Evolutionary conservation across 2,888 invertebrate species (phyloP), one percentile per base, ranked within the genome.

Genomic region (Cataglyphis albicans): DNA sequence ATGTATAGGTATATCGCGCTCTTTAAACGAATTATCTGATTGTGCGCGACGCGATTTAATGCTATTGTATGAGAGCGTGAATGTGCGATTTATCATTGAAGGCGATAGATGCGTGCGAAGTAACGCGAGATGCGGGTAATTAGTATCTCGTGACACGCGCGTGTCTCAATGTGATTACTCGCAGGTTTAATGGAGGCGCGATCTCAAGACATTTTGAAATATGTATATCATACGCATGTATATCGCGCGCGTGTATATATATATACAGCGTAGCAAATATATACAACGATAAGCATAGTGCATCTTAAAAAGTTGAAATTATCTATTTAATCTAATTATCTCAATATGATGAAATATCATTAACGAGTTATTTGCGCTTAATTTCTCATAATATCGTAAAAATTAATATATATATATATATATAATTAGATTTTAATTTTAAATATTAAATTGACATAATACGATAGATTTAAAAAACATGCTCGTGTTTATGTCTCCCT

Each of bases 111-210:
- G 57, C 57, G 18, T n/a, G 38, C 76, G 12, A 57, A 29, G 76
- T 78, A 65, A 78, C 41, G 78, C 68, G 78, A 32, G 57, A 68
- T 68, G 59, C 57, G 68, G 59, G 68, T 78, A 78, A 78, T 78
- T 68, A 78, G 78, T 68, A 59, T 78, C 59, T 68, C 68, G 78
- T 59, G 78, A 52, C 75, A 32, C 67, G 67, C 76, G 68, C 76
- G 67, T 67, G 76, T 67, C 67, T 38, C 65, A 10, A 21, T 41
- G 68, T 41, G 68, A 78, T 78, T 35, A 78, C 68, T 68, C 44
- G 68, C 3, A 32, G 35, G 3, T 59, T 68, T 68, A 67, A 78
- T 68, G 57, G 21, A 59, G 7, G 76, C 41, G 64, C 52, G 38
- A 75, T 25, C 25, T 38, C 7, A 29, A 32, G 12, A 21, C 21